These are phyloP conservation scores for Scolanthus callimorphus DNA, from an alignment of 92 coral and sea anemone genomes.

Conservation along the genomic window DNA sequence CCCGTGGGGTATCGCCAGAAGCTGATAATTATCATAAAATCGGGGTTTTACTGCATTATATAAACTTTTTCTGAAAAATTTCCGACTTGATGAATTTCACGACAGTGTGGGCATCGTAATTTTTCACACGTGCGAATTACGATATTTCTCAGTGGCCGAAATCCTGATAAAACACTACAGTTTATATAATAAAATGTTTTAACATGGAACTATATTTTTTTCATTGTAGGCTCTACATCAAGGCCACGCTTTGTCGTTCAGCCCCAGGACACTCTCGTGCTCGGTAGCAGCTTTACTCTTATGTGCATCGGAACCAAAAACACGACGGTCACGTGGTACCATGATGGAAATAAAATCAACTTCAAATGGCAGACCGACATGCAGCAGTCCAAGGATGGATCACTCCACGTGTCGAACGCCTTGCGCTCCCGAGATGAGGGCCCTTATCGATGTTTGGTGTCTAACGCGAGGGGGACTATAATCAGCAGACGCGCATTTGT, in stretches of 20 bases:
- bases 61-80: no score
- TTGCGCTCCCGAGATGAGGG: slow-evolving; percentile 60
- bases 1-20: no score
- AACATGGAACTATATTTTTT: no score
- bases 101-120: no score
- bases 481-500: slow-evolving; percentile 61
- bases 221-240: slow-evolving; percentile 35
- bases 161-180: no score
- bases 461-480: slow-evolving; percentile 44
- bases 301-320: slow-evolving; percentile 55
- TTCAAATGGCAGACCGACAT: slow-evolving; percentile 29
- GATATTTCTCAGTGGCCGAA: no score
- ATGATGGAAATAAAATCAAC: slow-evolving; percentile 31
- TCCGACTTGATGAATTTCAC: no score
- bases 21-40: no score
- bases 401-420: slow-evolving; percentile 62
- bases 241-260: slow-evolving; percentile 56
- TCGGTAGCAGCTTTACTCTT: slow-evolving; percentile 47
- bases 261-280: slow-evolving; percentile 58
- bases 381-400: slow-evolving; percentile 60
- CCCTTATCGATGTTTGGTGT: slow-evolving; percentile 54
- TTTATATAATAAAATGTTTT: no score
- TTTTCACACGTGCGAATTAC: no score
- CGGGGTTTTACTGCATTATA: no score
- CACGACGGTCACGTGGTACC: slow-evolving; percentile 66